These are phyloP conservation scores for Drosophila infuscata DNA, from an alignment of 2,888 invertebrate genomes.

Conservation along the genomic window DNA sequence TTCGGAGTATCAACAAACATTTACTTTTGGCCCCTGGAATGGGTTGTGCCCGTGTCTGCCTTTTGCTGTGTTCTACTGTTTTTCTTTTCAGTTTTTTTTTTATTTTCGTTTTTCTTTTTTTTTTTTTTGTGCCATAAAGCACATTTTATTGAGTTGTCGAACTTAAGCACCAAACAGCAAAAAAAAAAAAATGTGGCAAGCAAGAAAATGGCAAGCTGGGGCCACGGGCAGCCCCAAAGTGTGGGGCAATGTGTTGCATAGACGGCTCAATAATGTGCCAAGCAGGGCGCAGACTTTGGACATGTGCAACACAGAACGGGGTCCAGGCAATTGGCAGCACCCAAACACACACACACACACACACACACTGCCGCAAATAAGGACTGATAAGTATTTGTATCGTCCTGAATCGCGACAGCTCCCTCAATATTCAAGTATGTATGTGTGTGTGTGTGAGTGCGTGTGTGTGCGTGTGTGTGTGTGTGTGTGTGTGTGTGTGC, in stretches of 20 bases:
- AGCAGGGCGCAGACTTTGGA: conserved; percentile 50
- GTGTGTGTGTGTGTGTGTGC: conserved; percentile 26
- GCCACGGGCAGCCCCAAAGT: conserved; percentile 33
- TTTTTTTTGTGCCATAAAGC: conserved; percentile 81
- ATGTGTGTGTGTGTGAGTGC: conserved; percentile 7
- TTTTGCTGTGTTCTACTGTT: conserved; percentile 53
- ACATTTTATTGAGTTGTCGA: conserved; percentile 84
- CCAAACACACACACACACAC: conserved; percentile 30
- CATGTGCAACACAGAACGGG: conserved; percentile 64
- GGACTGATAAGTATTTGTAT: conserved; percentile 71
- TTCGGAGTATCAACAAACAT: conserved; percentile 58
- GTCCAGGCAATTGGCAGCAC: conserved; percentile 74
- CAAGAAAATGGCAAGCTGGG: conserved; percentile 40
- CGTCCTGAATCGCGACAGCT: conserved; percentile 54
- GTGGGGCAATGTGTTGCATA: conserved; percentile 78
- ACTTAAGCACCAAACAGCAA: conserved; percentile 75
- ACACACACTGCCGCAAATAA: conserved; percentile 31
- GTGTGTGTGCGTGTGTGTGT: conserved; percentile 2
- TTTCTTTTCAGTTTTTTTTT: conserved; percentile 39
- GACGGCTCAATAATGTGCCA: conserved; percentile 77
- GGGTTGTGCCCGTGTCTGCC: conserved; percentile 66
- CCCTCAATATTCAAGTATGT: conserved; percentile 21
- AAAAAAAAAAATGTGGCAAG: conserved; percentile 23
- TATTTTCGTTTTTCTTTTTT: conserved; percentile 41
- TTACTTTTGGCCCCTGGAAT: conserved; percentile 57